These are phyloP conservation scores for zebrafish (Danio rerio) DNA, from an alignment of 2,113 vertebrate species.

Conservation along the genomic window GRCz12tu NC_133181.1:49580001-49580500, in stretches of 20 bases:
- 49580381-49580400: too few species aligned
- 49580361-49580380: too few species aligned
- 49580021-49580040: slow-evolving; percentile 10
- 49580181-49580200: neutral
- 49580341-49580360: too few species aligned
- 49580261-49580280: neutral
- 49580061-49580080: slow-evolving; percentile 29
- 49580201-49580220: slow-evolving; percentile 17
- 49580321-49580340: too few species aligned
- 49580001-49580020: slow-evolving; percentile 16
- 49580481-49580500: too few species aligned
- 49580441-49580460: too few species aligned
- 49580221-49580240: neutral
- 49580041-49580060: slow-evolving; percentile 20
- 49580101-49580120: slow-evolving; percentile 32
- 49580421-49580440: too few species aligned
- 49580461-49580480: too few species aligned
- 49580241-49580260: too few species aligned
- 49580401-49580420: too few species aligned
- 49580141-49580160: slow-evolving; percentile 38
- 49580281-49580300: neutral
- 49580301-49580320: too few species aligned
- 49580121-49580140: slow-evolving; percentile 25
- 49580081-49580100: slow-evolving; percentile 15
- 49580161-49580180: neutral